phyloP scores from a whole-genome alignment of 2,888 invertebrate species.

The Pseudococcus longispinus region DNA sequence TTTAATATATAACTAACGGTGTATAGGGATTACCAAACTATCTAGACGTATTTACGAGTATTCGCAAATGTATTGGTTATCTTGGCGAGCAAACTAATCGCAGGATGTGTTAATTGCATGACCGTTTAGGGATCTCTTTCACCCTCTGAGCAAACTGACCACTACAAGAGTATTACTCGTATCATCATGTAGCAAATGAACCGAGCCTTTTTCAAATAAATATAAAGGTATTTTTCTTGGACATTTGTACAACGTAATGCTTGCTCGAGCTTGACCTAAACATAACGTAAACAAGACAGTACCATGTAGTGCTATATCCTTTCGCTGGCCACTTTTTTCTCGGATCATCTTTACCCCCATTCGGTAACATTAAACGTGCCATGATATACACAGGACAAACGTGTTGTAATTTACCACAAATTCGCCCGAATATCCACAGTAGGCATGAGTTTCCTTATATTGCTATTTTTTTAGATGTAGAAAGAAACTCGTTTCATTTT shows the following conservation, averaged over 20 bases:
- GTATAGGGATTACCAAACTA: conserved; percentile 38
- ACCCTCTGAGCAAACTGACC: conserved; percentile 5
- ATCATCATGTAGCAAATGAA: neutral
- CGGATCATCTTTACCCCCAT: neutral
- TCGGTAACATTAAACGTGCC: neutral
- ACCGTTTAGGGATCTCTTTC: neutral
- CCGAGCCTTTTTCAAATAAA: neutral
- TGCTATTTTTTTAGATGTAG: neutral
- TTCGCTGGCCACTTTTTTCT: neutral
- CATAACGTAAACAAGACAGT: neutral
- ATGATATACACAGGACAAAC: neutral
- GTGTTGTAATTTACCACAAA: neutral
- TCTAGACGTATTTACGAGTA: neutral
- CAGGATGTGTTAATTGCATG: neutral
- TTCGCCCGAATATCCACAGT: no score
- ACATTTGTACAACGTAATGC: neutral
- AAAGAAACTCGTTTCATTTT: neutral
- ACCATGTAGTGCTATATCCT: neutral
- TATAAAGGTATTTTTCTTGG: neutral
- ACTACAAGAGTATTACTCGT: neutral
- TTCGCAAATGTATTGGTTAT: no score
- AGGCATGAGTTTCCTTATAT: neutral
- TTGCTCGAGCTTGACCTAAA: neutral
- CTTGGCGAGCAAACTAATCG: neutral
- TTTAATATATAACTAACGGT: conserved; percentile 46